Conservation (phyloP, 2,888 invertebrate species). For the Steinernema carpocapsae region DNA sequence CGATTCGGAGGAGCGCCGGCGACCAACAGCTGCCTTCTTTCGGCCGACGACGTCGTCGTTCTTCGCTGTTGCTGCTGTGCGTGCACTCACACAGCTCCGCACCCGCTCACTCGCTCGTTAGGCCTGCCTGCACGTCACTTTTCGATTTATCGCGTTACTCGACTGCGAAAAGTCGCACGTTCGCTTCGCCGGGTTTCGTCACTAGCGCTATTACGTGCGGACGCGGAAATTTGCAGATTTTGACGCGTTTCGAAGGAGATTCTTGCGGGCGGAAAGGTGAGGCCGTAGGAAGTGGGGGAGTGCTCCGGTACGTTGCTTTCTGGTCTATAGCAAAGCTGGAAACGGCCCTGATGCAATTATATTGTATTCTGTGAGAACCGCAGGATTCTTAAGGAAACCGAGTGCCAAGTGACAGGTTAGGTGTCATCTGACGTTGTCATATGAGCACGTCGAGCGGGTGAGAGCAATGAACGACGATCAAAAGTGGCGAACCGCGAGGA, state of each 20-base stretch:
- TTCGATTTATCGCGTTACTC: background rate
- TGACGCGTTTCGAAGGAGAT: too few species aligned
- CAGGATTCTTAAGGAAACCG: too few species aligned
- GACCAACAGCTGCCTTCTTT: constrained; percentile 1
- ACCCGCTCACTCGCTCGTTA: constrained; percentile 15
- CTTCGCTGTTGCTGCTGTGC: background rate
- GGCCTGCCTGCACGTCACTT: constrained; percentile 30
- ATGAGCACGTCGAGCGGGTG: background rate
- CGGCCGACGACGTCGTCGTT: background rate
- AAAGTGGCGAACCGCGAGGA: background rate
- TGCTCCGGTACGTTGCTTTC: too few species aligned
- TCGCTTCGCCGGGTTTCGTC: background rate
- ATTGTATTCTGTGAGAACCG: too few species aligned
- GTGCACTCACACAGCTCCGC: constrained; percentile 8
- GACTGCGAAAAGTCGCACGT: constrained; percentile 25
- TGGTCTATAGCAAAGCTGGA: too few species aligned
- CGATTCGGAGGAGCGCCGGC: background rate
- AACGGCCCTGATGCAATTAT: too few species aligned
- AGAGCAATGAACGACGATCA: constrained; percentile 4
- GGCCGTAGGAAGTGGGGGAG: too few species aligned
- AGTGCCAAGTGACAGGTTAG: too few species aligned
- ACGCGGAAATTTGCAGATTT: background rate
- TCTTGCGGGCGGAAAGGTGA: too few species aligned
- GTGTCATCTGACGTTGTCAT: too few species aligned
- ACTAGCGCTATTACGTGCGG: background rate